Conservation (phyloP, 2,888 invertebrate genomes). For the Platypus cylindrus region DNA sequence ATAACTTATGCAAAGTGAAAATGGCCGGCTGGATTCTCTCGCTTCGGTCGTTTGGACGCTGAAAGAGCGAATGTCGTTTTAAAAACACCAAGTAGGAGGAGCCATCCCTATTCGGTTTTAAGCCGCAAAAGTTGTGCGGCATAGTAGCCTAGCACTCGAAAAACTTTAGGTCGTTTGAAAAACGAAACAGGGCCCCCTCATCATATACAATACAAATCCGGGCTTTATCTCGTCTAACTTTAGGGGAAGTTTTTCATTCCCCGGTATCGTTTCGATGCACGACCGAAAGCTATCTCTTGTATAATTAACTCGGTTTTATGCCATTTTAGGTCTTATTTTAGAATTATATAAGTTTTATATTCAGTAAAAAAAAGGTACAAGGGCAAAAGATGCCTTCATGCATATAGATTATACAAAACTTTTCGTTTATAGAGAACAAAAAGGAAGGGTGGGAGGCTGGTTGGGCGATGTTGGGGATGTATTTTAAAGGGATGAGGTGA, state of each 20-base stretch:
- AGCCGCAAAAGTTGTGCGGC: slow-evolving; percentile 37
- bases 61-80: too few relatives aligned
- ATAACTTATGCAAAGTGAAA: slow-evolving; percentile 38
- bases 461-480: too few relatives aligned
- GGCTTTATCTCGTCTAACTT: slow-evolving; percentile 26
- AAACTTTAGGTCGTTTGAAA: slow-evolving; percentile 33
- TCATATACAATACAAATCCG: slow-evolving; percentile 28
- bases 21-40: slow-evolving; percentile 31
- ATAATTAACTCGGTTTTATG: slow-evolving; percentile 35
- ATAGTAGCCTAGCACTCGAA: too few relatives aligned
- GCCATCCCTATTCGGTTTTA: slow-evolving; percentile 31
- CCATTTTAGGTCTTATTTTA: slow-evolving; percentile 30
- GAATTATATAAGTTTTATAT: slow-evolving; percentile 24
- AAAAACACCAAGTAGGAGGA: slow-evolving; percentile 37
- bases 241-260: slow-evolving; percentile 28
- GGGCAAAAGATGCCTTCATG: slow-evolving; percentile 29
- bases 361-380: slow-evolving; percentile 6
- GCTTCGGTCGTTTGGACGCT: too few relatives aligned
- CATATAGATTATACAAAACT: slow-evolving; percentile 30
- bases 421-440: too few relatives aligned
- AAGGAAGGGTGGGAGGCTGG: too few relatives aligned
- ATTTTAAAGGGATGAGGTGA: too few relatives aligned
- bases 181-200: slow-evolving; percentile 22
- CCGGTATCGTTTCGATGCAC: slow-evolving; percentile 25
- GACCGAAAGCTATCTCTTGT: slow-evolving; percentile 32